Conservation (phyloP, 1,140 invertebrate species). For the Philopotamus ludificatus region DNA sequence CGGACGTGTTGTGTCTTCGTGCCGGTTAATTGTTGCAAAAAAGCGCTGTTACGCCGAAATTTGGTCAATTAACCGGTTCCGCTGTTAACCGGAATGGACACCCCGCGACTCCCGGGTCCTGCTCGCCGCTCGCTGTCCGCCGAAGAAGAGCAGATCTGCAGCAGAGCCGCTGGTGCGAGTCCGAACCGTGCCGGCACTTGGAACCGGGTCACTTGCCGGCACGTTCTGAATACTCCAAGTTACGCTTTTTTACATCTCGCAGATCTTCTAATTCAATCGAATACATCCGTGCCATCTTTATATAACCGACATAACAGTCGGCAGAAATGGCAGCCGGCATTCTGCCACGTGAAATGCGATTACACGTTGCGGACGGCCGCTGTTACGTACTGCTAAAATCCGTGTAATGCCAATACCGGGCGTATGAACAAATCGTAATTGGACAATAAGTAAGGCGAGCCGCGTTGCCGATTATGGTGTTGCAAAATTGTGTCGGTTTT, state of each 20-base stretch:
- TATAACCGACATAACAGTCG: too few species aligned
- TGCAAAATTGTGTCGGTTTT: too few species aligned
- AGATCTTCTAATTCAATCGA: not conserved
- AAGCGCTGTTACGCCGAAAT: not conserved
- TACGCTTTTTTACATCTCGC: slow-evolving; percentile 22
- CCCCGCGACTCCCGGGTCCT: not conserved
- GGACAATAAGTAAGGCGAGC: too few species aligned
- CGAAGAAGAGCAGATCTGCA: slow-evolving; percentile 5
- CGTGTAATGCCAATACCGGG: too few species aligned
- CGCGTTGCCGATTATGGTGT: too few species aligned
- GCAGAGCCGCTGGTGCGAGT: too few species aligned
- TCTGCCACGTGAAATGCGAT: too few species aligned
- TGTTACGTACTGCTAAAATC: too few species aligned
- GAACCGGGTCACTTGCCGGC: slow-evolving; percentile 25
- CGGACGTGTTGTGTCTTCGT: too few species aligned
- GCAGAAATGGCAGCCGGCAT: too few species aligned
- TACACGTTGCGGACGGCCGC: too few species aligned
- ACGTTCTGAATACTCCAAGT: slow-evolving; percentile 24
- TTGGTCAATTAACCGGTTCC: not conserved
- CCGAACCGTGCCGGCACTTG: slow-evolving; percentile 8
- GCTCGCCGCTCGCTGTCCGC: not conserved
- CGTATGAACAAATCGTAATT: too few species aligned
- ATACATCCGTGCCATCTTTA: not conserved
- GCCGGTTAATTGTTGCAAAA: not conserved
- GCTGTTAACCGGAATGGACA: not conserved